Evolutionary conservation across 2,797 vertebrate species (phyloP), one percentile per base, ranked within the genome.

Genomic region (Siniperca undulata): DNA sequence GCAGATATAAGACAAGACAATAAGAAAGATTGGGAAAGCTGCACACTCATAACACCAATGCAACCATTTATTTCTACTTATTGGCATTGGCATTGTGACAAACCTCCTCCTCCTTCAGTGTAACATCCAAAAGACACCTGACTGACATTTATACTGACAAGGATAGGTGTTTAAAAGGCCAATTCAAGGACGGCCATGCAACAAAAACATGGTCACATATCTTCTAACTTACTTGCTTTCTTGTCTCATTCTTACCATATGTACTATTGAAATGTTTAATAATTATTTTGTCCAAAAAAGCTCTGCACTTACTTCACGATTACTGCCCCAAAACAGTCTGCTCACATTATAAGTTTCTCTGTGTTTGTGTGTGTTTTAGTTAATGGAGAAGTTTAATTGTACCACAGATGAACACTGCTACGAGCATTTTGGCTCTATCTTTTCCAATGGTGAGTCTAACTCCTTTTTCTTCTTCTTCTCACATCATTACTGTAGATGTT

Each of bases 371-470:
- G 9, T 76, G 19, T 61, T 27, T 59, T 20, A 84, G 42, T 89
- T 79, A 59, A 91, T 3, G 0, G 0, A 6, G 0, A 42, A 0
- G 10, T 88, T 73, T 58, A 4, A 0, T 0, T 96, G 95, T 78
- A 0, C 1, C 0, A 85, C 20, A 2, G 52, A 93, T 79, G 1
- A 55, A 68, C 50, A 94, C 38, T 96, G 95, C 61, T 0, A 7
- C 0, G 0, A 52, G 1, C 36, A 86, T 48, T 20, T 71, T 2
- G 65, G 66, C 13, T 11, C 70, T 19, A n/a, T 85, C 75, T 68
- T 78, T 3, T 4, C 70, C 13, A 93, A 87, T 4, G 95, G 95
- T 95, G 74, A 93, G 93, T 85, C 16, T 30, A 9, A 50, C n/a
- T n/a, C 46, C 3, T n/a, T 44, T 30, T 61, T 62, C 34, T 38